Evolutionary conservation across 2,888 invertebrate species (phyloP).

Genomic region (Drosophila mayaguana): DNA sequence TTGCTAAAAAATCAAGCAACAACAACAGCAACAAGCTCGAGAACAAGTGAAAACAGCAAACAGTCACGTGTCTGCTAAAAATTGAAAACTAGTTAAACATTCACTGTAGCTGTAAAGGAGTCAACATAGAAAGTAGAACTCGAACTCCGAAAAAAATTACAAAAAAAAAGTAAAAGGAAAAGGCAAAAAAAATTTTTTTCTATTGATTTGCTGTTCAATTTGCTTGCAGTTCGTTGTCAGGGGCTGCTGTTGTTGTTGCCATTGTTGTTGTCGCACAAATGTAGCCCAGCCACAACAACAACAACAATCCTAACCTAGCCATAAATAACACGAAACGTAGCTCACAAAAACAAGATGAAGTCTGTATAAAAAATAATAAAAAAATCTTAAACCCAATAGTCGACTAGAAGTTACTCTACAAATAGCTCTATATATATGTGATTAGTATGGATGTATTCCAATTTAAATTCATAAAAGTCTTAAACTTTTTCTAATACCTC

Average conservation of each 20-base stretch:
- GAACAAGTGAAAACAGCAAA: conserved; percentile 14
- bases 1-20: conserved; percentile 31
- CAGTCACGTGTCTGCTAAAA: conserved; percentile 56
- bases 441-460: no score
- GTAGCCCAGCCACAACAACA: conserved; percentile 63
- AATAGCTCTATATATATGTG: neutral
- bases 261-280: conserved; percentile 38
- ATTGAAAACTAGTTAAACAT: conserved; percentile 78
- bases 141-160: neutral
- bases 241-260: conserved; percentile 31
- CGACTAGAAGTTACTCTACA: conserved; percentile 30
- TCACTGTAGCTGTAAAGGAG: conserved; percentile 48
- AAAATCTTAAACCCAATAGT: neutral
- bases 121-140: conserved; percentile 51
- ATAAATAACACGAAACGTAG: conserved; percentile 73
- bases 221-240: conserved; percentile 66
- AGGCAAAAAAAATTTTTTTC: conserved; percentile 29
- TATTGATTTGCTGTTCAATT: conserved; percentile 79
- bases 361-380: conserved; percentile 8
- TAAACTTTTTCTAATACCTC: neutral
- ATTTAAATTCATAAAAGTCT: neutral
- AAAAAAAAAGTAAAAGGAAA: conserved; percentile 22
- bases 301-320: conserved; percentile 53
- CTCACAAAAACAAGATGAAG: conserved; percentile 43
- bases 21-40: conserved; percentile 2